phyloP scores from a whole-genome alignment of 2,113 vertebrate species.

The Lampris incognitus region DNA sequence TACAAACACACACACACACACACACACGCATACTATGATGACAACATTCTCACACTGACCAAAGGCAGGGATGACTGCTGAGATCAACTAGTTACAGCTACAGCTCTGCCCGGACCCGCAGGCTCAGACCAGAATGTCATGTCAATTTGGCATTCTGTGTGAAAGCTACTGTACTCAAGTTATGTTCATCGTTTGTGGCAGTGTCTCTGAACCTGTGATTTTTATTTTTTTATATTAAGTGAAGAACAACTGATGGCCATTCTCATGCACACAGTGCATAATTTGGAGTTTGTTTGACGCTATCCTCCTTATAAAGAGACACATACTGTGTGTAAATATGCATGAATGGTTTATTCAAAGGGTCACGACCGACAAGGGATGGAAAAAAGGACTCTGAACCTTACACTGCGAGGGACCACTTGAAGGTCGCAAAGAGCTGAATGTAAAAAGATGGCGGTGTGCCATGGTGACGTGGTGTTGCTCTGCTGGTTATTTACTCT shows the following conservation, averaged over 20 bases:
- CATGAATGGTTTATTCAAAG: too few relatives aligned
- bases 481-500: too few relatives aligned
- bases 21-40: slow-evolving; percentile 36
- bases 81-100: background rate
- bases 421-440: too few relatives aligned
- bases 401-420: too few relatives aligned
- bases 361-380: too few relatives aligned
- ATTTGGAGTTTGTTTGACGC: background rate
- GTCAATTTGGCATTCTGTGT: background rate
- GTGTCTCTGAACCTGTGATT: background rate
- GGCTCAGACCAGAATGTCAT: slow-evolving; percentile 15
- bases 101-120: slow-evolving; percentile 12
- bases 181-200: background rate
- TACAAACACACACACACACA: slow-evolving; percentile 49
- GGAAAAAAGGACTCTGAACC: too few relatives aligned
- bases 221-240: background rate
- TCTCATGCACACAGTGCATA: background rate
- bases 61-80: slow-evolving; percentile 23
- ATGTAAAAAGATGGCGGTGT: too few relatives aligned
- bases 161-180: background rate
- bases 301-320: background rate
- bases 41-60: slow-evolving; percentile 46
- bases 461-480: too few relatives aligned
- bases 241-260: background rate
- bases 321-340: too few relatives aligned